Evolutionary conservation across 1,140 invertebrate genomes (phyloP).

Genomic region (Scaptomyza hsui): DNA sequence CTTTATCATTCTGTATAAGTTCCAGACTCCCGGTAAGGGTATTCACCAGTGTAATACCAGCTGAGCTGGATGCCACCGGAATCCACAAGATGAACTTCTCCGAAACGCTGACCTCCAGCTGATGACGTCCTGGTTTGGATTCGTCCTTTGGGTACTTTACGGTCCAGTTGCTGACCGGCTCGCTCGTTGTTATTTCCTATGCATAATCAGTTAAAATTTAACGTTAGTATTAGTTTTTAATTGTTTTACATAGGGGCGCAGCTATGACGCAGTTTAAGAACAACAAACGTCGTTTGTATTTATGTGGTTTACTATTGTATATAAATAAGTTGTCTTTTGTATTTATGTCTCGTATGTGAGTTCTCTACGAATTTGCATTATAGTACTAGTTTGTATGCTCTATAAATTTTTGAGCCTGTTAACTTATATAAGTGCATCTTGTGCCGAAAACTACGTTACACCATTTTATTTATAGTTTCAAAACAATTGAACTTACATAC

Average conservation of each 20-base stretch:
- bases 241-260: background rate
- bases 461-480: no score
- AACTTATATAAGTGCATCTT: no score
- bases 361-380: background rate
- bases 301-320: background rate
- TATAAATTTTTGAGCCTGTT: no score
- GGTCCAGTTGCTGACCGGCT: slow-evolving; percentile 85
- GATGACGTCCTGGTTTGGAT: slow-evolving; percentile 86
- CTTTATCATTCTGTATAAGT: slow-evolving; percentile 86
- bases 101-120: slow-evolving; percentile 86
- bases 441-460: no score
- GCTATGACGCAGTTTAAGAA: slow-evolving; percentile 4
- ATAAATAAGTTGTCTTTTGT: slow-evolving; percentile 5
- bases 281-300: background rate
- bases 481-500: no score
- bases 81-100: slow-evolving; percentile 61
- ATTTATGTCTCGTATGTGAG: background rate
- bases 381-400: no score
- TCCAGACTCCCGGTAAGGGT: slow-evolving; percentile 87
- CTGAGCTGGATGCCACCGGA: slow-evolving; percentile 76
- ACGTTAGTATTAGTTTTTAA: background rate
- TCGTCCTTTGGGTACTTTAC: slow-evolving; percentile 85
- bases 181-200: slow-evolving; percentile 53
- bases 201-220: background rate
- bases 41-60: slow-evolving; percentile 85